phyloP scores from a whole-genome alignment of 2,113 vertebrate species.

The Callorhinus ursinus region DNA sequence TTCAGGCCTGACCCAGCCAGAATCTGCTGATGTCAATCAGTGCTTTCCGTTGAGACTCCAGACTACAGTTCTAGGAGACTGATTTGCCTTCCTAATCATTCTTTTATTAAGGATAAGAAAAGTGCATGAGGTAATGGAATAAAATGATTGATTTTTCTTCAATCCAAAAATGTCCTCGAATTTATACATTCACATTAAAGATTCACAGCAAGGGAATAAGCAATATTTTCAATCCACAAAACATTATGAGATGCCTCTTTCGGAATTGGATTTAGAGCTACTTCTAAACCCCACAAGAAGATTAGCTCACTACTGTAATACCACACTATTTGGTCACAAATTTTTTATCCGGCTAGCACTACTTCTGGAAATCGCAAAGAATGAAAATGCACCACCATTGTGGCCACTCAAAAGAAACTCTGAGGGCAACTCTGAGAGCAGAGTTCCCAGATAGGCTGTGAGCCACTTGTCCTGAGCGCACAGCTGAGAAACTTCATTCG shows the following conservation, averaged over 20 bases:
- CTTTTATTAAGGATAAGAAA: neutral
- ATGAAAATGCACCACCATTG: neutral
- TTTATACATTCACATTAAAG: neutral
- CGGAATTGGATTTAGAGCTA: neutral
- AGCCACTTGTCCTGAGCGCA: neutral
- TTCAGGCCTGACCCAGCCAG: neutral
- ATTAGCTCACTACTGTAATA: neutral
- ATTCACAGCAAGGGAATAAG: neutral
- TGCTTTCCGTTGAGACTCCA: neutral
- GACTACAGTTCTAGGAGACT: neutral
- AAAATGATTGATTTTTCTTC: constrained; percentile 30
- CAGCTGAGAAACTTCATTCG: neutral
- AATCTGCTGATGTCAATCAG: neutral
- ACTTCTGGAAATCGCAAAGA: neutral
- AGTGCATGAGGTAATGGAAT: neutral
- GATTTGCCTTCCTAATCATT: neutral
- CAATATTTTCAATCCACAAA: constrained; percentile 11
- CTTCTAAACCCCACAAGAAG: neutral
- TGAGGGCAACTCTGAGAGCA: neutral
- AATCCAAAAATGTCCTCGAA: neutral
- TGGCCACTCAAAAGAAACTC: neutral
- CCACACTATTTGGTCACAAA: neutral
- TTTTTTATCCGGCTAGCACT: neutral
- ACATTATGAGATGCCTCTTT: neutral
- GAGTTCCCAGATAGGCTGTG: neutral